These are phyloP conservation scores for Tympanuchus pallidicinctus DNA, from an alignment of 2,113 vertebrate species.

Conservation along the genomic window DNA sequence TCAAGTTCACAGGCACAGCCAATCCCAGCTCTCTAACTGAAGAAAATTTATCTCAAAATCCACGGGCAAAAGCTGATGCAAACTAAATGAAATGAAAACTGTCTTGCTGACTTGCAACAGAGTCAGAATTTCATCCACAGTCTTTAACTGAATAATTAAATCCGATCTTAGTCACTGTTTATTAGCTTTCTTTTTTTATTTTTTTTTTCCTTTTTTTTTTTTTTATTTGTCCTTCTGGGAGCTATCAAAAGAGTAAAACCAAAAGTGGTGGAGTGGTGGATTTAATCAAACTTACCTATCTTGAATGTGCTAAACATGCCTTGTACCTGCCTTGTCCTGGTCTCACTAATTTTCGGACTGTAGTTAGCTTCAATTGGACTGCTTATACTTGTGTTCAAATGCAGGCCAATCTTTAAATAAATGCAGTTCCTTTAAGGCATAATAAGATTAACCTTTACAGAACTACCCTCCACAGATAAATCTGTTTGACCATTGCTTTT, in stretches of 20 bases:
- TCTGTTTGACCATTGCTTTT: not conserved
- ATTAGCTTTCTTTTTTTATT: not conserved
- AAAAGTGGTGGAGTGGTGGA: not conserved
- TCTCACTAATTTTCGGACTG: not conserved
- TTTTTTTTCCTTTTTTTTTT: not conserved
- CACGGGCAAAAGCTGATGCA: slow-evolving; percentile 2
- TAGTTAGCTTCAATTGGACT: not conserved
- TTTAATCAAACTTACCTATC: not conserved
- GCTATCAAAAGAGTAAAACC: not conserved
- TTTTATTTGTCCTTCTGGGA: not conserved
- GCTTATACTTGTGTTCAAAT: not conserved
- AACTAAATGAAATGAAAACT: not conserved
- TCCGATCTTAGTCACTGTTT: not conserved
- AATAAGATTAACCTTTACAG: not conserved
- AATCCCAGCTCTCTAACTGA: not conserved
- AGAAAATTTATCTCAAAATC: slow-evolving; percentile 17
- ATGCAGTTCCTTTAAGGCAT: not conserved
- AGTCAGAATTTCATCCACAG: not conserved
- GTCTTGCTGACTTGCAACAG: not conserved
- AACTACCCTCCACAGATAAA: not conserved
- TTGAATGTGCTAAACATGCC: not conserved
- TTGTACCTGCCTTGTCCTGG: not conserved
- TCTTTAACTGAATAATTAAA: not conserved
- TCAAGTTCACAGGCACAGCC: slow-evolving; percentile 4
- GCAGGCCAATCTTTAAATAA: not conserved